Evolutionary conservation across 2,888 invertebrate genomes (phyloP).

Genomic region (Byasa hedistus): DNA sequence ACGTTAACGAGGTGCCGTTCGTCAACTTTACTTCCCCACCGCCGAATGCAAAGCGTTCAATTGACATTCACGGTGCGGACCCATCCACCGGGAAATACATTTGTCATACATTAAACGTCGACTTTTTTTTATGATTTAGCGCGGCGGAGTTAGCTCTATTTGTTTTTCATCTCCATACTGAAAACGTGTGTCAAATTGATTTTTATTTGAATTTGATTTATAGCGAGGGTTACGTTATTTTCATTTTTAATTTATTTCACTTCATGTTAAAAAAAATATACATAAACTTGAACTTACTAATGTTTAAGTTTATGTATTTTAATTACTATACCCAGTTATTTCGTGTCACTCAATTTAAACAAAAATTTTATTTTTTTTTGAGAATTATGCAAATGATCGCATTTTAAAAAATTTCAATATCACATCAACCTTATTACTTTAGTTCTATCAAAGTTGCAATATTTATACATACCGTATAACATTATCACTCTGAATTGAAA

Average conservation of each 20-base stretch:
- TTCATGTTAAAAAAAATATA: background rate
- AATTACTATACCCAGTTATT: too few species aligned
- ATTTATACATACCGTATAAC: too few species aligned
- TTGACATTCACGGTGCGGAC: constrained; percentile 62
- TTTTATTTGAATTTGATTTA: constrained; percentile 11
- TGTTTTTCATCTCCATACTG: constrained; percentile 17
- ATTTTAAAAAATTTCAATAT: too few species aligned
- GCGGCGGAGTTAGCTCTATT: constrained; percentile 24
- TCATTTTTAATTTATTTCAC: background rate
- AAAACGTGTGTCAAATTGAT: constrained; percentile 16
- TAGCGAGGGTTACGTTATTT: background rate
- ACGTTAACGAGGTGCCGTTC: constrained; percentile 57
- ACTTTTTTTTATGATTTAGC: constrained; percentile 46
- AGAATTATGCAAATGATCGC: too few species aligned
- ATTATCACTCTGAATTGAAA: too few species aligned
- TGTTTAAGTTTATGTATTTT: too few species aligned
- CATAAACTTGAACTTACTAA: background rate
- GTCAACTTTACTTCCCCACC: constrained; percentile 47
- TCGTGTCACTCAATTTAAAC: too few species aligned
- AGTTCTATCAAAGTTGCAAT: too few species aligned
- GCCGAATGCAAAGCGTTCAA: constrained; percentile 41
- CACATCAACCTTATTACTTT: too few species aligned
- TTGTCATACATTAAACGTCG: constrained; percentile 69
- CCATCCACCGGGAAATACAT: constrained; percentile 72
- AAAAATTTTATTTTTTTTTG: too few species aligned